Base-by-base conservation (phyloP, 1,140 invertebrate species). In the Saccostrea glomerata region DNA sequence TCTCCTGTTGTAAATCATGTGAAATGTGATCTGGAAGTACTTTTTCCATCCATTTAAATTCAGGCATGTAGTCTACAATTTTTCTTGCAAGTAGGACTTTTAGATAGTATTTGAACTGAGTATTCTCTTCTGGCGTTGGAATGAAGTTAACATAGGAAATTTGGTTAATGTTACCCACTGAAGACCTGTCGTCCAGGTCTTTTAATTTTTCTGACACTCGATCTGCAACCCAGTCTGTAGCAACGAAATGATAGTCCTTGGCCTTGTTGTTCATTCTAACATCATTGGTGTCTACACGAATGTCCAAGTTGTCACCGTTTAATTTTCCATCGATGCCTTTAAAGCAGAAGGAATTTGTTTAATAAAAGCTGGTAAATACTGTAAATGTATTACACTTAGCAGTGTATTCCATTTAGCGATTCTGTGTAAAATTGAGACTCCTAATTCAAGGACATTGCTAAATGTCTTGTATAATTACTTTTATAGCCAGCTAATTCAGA, bases 161-260 rank as follows among this genome's bases (percentile, higher is more conserved):
- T 13, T 56, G 55, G 55, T 56, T 13, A 56, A 56, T 56, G 55
- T 56, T 56, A 7, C 55, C 55, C 13, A 56, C 6, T 56, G 55
- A 13, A 6, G 13, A 56, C 6, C 55, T 56, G 13, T 77, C 73
- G 23, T 25, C 2, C 23, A 77, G 23, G 25, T 30, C 23, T 30
- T 12, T n/a, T n/a, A 23, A 4, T 13, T 12, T 30, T 2, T 11
- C 23, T 77, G 70, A 77, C 9, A 86, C 60, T 25, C 85, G 25
- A 30, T 86, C 30, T 30, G 54, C 30, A 7, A 70, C 54, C 13
- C 25, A 89, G 25, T 89, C 77, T n/a, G 84, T 60, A 0, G 88
- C 84, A 25, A 89, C 86, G 63, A 89, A 89, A 56, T 85, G 84
- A n/a, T 77, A 88, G 30, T 88, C 87, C 30, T 88, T 88, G 47